Percentiles rank a stretch among this genome's conserved stretches.
These are phyloP conservation scores for Oncopodura yosiiana DNA, from an alignment of 1,140 invertebrate species.

Conservation along the genomic window DNA sequence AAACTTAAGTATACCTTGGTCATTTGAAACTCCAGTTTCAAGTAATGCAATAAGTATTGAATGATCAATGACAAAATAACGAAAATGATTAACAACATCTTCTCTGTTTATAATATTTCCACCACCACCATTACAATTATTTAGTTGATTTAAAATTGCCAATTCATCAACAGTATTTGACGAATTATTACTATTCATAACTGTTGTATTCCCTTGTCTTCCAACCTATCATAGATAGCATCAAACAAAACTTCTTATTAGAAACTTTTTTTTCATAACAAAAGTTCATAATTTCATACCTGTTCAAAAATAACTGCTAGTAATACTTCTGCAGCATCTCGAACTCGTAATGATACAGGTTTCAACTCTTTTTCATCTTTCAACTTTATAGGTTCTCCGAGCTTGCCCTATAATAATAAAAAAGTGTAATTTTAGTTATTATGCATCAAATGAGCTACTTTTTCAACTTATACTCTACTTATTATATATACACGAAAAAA, in stretches of 20 bases:
- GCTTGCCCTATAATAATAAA: slow-evolving; percentile 56
- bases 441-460: no score
- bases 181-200: slow-evolving; percentile 37
- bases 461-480: no score
- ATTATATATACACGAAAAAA: no score
- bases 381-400: slow-evolving; percentile 75
- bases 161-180: slow-evolving; percentile 80
- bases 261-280: background rate
- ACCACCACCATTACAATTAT: slow-evolving; percentile 44
- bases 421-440: no score
- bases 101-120: slow-evolving; percentile 45
- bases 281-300: slow-evolving; percentile 43
- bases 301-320: slow-evolving; percentile 84
- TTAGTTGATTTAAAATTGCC: slow-evolving; percentile 69
- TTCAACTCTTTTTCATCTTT: slow-evolving; percentile 94
- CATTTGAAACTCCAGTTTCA: slow-evolving; percentile 73
- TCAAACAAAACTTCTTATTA: background rate
- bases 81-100: slow-evolving; percentile 55
- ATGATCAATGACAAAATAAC: slow-evolving; percentile 87
- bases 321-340: slow-evolving; percentile 88
- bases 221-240: background rate
- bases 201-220: background rate
- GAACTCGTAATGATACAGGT: slow-evolving; percentile 88
- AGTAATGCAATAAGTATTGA: slow-evolving; percentile 76
- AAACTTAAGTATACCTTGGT: slow-evolving; percentile 40